Percentiles rank a stretch among this genome's conserved stretches.
Conservation (phyloP, 2,113 vertebrate species). For the Cyanocitta stelleri region DNA sequence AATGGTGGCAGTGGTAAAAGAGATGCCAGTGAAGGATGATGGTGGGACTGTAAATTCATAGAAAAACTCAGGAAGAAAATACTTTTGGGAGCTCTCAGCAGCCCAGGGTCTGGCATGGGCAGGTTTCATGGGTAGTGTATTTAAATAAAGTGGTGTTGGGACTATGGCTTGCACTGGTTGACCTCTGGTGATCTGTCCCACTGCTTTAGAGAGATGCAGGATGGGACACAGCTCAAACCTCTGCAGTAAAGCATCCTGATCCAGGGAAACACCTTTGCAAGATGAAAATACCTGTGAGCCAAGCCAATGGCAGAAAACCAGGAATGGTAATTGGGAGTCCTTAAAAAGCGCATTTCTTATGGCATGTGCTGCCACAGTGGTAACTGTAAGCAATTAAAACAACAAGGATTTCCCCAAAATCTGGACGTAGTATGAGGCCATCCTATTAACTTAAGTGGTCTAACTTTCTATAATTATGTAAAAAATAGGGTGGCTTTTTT, state of each 20-base stretch:
- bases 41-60: background rate
- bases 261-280: background rate
- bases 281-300: background rate
- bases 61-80: background rate
- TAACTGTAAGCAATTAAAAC: background rate
- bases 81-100: background rate
- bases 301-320: background rate
- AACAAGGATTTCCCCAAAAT: background rate
- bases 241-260: background rate
- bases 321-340: background rate
- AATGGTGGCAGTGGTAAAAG: background rate
- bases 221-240: background rate
- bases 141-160: background rate
- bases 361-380: background rate
- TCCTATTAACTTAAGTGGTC: background rate
- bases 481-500: background rate
- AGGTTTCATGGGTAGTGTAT: background rate
- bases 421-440: background rate
- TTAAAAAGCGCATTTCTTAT: background rate
- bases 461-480: background rate
- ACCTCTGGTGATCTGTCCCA: background rate
- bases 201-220: background rate
- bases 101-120: background rate
- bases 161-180: background rate
- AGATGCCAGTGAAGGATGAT: background rate